A percentile compares a stretch with the other conserved stretches of the same genome.
Evolutionary conservation across 2,113 vertebrate genomes (phyloP).

Genomic region (Poeciliopsis turrubarensis): DNA sequence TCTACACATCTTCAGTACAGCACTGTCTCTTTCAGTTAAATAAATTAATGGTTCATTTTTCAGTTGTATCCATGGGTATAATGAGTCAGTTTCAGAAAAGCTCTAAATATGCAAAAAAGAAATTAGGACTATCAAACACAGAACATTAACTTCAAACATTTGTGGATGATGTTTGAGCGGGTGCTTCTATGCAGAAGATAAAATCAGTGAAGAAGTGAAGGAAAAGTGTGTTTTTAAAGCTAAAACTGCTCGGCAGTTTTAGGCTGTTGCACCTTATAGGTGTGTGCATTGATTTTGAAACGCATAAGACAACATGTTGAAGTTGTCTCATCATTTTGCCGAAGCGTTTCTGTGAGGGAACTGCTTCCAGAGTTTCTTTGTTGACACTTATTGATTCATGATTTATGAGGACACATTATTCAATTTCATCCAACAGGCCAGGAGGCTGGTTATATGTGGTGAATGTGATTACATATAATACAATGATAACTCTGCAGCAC

Average conservation of each 20-base stretch:
- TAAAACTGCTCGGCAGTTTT: not conserved
- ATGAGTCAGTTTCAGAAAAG: constrained; percentile 56
- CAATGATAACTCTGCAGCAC: constrained; percentile 55
- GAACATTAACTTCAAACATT: constrained; percentile 1
- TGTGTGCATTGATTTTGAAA: not conserved
- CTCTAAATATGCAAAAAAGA: constrained; percentile 31
- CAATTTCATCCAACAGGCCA: constrained; percentile 65
- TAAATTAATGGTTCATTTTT: constrained; percentile 37
- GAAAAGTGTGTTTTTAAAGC: not conserved
- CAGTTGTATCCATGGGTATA: constrained; percentile 52
- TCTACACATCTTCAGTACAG: constrained; percentile 35
- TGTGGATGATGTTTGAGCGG: not conserved
- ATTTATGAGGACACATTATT: constrained; percentile 71
- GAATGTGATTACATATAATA: constrained; percentile 73
- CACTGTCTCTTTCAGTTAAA: constrained; percentile 53
- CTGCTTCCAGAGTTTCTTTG: constrained; percentile 54
- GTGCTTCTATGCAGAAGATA: not conserved
- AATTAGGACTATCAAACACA: constrained; percentile 8
- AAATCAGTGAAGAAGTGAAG: not conserved
- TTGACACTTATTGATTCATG: constrained; percentile 68
- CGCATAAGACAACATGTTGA: constrained; percentile 6
- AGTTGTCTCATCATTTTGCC: constrained; percentile 53
- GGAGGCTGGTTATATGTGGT: constrained; percentile 59
- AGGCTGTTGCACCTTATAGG: constrained; percentile 28
- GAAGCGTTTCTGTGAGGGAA: constrained; percentile 40